Percentiles rank a stretch among this genome's conserved stretches.
Evolutionary conservation across 2,888 invertebrate genomes (phyloP).

Genomic region (Ophioninae sp.): DNA sequence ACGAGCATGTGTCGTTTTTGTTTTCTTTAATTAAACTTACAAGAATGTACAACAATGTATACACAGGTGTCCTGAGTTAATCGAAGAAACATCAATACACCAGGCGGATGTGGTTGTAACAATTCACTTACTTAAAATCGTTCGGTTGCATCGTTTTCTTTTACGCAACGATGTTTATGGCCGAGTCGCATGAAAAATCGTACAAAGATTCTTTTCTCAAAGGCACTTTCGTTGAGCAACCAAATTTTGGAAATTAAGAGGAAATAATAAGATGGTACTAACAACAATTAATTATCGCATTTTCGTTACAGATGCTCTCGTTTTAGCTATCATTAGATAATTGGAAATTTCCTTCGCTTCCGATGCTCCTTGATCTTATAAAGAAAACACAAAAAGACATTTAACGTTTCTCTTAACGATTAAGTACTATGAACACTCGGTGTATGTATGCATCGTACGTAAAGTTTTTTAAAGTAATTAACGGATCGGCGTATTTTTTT

Average conservation of each 20-base stretch:
- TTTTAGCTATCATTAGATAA: constrained; percentile 22
- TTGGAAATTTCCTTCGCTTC: constrained; percentile 30
- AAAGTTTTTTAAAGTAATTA: constrained; percentile 41
- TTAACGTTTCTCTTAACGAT: constrained; percentile 33
- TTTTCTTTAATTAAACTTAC: constrained; percentile 60
- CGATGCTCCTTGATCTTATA: constrained; percentile 35
- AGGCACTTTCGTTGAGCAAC: constrained; percentile 52
- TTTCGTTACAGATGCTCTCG: constrained; percentile 3
- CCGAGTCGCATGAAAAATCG: constrained; percentile 8
- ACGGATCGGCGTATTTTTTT: constrained; percentile 29
- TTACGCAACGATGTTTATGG: constrained; percentile 18
- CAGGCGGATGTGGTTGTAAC: constrained; percentile 35
- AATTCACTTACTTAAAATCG: constrained; percentile 21
- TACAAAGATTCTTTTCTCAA: constrained; percentile 23
- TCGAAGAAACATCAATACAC: constrained; percentile 27
- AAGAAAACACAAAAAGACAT: constrained; percentile 26
- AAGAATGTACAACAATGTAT: constrained; percentile 63
- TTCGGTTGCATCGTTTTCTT: constrained; percentile 18
- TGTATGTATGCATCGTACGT: constrained; percentile 54
- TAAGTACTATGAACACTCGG: constrained; percentile 68
- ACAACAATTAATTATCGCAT: constrained; percentile 31
- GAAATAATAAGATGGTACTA: constrained; percentile 20
- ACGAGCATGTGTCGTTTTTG: constrained; percentile 12
- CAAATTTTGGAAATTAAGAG: background rate
- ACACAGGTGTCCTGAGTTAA: constrained; percentile 38